Base-by-base conservation (phyloP, 2,113 vertebrate species). In the Anhinga anhinga region DNA sequence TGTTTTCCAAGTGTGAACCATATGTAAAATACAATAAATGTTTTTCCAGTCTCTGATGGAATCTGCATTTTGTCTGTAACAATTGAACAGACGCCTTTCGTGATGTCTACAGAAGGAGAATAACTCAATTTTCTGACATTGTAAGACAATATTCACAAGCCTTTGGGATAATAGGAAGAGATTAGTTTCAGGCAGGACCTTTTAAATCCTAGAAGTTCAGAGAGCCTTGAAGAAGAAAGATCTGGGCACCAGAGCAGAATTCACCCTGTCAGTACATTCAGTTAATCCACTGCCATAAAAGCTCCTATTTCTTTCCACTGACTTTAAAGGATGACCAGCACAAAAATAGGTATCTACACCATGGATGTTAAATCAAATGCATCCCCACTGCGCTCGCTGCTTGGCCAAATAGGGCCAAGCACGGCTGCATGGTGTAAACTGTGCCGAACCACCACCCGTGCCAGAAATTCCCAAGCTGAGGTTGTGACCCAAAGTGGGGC, bases 381-480 rank as follows among this genome's bases (percentile, higher is more conserved):
- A 72, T 71, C 16, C n/a, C 56, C 58, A 34, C 18, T 61, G 74
- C 30, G 25, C 55, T 66, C 55, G 11, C 67, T 49, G 58, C 50
- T 86, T 44, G 55, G 50, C 65, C 82, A 94, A n/a, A 21, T 0
- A 73, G 42, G 59, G 59, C 49, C 71, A 52, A 67, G 66, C 19
- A 71, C 1, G 1, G 50, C 18, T 0, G 0, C 0, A 0, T 25
- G 25, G 22, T n/a, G 40, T 44, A 52, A 74, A 30, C 13, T 8
- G 38, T 0, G 0, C 63, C 0, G 0, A 62, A n/a, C 22, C 65
- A 78, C 10, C 7, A 34, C 42, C 21, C 0, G 0, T 26, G 38
- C n/a, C 70, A 93, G 61, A 14, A 44, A 5, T 25, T 44, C 44
- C 84, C 61, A 65, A n/a, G 12, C 13, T 17, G 20, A 30, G 32